Evolutionary conservation across 2,113 vertebrate genomes (phyloP).

Genomic region (Riparia riparia): DNA sequence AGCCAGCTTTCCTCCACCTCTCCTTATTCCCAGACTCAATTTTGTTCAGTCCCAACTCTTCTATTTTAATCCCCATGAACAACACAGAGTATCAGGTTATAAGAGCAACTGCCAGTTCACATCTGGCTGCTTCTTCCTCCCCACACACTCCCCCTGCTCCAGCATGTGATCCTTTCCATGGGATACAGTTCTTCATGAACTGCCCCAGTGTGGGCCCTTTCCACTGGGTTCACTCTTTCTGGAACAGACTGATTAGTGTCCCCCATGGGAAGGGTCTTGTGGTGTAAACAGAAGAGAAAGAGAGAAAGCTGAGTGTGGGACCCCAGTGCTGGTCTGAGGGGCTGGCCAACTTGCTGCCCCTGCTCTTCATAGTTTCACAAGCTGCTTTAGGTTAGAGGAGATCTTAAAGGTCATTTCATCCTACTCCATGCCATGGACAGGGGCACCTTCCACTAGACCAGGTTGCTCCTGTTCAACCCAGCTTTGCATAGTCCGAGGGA

Average conservation of each 20-base stretch:
- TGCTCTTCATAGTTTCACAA: background rate
- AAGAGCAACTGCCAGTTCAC: background rate
- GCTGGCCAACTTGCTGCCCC: background rate
- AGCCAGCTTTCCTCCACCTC: background rate
- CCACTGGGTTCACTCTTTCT: background rate
- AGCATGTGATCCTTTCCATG: background rate
- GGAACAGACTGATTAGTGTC: background rate
- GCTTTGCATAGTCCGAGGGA: background rate
- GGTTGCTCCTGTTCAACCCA: background rate
- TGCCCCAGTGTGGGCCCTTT: background rate
- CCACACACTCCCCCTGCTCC: too few relatives aligned
- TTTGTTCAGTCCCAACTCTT: background rate
- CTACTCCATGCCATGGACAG: background rate
- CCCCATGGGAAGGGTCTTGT: background rate
- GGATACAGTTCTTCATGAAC: background rate
- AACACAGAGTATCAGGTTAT: too few relatives aligned
- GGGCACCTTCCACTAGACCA: too few relatives aligned
- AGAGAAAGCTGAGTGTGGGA: background rate
- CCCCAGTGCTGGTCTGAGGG: fast-evolving
- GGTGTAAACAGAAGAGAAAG: background rate
- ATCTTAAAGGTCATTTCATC: background rate
- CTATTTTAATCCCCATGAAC: too few relatives aligned
- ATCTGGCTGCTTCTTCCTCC: background rate
- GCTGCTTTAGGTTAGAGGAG: background rate
- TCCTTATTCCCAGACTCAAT: background rate